phyloP scores from a whole-genome alignment of 2,797 vertebrate genomes.

The Mastacembelus armatus region DNA sequence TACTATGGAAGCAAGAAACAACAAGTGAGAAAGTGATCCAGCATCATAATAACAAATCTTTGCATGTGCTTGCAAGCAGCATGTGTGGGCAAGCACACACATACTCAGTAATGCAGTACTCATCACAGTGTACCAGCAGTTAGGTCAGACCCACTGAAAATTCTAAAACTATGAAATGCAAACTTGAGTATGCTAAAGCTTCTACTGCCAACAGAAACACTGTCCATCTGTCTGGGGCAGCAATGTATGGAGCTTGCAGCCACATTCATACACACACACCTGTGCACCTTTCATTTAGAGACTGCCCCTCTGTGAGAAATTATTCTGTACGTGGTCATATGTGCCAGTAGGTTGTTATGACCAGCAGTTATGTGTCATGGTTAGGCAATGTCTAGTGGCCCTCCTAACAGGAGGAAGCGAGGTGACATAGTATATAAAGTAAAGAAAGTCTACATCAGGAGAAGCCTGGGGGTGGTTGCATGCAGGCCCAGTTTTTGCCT shows the following conservation, averaged over 20 bases:
- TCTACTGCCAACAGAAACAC: constrained; percentile 25
- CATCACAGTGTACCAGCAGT: constrained; percentile 10
- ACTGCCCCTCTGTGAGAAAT: no score
- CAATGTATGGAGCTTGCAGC: not conserved
- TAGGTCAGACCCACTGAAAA: constrained; percentile 28
- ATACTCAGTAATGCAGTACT: constrained; percentile 8
- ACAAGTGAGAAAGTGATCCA: not conserved
- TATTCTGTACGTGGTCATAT: no score
- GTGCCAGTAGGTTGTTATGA: no score
- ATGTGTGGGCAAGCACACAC: constrained; percentile 7
- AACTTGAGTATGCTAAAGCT: constrained; percentile 24
- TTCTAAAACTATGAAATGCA: constrained; percentile 17
- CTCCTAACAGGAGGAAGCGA: no score
- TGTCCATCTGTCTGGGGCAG: constrained; percentile 45
- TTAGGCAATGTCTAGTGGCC: no score
- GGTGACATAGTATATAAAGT: no score
- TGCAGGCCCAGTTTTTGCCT: no score
- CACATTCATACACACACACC: constrained; percentile 1
- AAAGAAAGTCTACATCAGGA: no score
- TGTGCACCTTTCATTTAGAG: no score
- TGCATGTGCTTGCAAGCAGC: no score
- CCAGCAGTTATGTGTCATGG: no score
- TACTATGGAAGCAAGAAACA: not conserved
- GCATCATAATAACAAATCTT: not conserved
- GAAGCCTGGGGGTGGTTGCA: no score